Conservation (phyloP, 2,797 vertebrate genomes). For the Periophthalmus magnuspinnatus region DNA sequence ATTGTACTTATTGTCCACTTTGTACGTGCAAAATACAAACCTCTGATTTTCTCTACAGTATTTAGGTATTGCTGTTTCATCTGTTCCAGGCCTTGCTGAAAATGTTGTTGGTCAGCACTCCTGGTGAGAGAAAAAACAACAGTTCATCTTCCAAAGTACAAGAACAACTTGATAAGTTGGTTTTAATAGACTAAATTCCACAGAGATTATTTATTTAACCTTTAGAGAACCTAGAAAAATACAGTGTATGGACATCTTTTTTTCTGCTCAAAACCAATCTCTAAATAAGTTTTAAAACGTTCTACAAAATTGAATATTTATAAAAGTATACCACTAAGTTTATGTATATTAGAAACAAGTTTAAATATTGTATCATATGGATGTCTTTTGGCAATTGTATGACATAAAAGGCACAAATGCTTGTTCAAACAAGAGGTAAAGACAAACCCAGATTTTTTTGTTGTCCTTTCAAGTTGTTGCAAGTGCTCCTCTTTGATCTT, state of each 20-base stretch:
- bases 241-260: not conserved
- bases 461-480: constrained; percentile 67
- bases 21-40: constrained; percentile 57
- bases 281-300: too few species aligned
- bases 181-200: too few species aligned
- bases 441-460: constrained; percentile 64
- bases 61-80: constrained; percentile 90
- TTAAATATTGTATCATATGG: not conserved
- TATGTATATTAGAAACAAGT: not conserved
- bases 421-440: not conserved
- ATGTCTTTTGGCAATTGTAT: not conserved
- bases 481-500: constrained; percentile 75
- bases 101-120: constrained; percentile 50
- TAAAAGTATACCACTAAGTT: too few species aligned
- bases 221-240: not conserved
- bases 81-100: constrained; percentile 84
- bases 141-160: not conserved
- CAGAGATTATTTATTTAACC: too few species aligned
- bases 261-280: too few species aligned
- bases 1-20: not conserved
- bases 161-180: not conserved
- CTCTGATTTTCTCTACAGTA: constrained; percentile 90
- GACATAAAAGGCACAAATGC: not conserved
- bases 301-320: too few species aligned
- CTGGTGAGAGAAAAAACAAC: constrained; percentile 26